Base-by-base conservation (phyloP, 2,113 vertebrate species). In the Salvelinus namaycush region DNA sequence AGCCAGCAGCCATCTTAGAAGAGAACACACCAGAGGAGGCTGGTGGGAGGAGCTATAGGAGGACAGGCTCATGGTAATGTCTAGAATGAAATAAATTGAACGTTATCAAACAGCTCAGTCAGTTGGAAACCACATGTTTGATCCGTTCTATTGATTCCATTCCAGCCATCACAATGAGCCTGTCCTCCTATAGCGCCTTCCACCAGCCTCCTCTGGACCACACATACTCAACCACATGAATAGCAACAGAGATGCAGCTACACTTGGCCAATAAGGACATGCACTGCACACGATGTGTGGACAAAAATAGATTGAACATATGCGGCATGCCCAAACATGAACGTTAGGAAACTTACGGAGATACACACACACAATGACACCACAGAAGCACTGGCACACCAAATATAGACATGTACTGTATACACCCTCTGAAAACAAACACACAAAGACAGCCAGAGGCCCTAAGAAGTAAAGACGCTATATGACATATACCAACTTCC, bases 401-500 rank as follows among this genome's bases (percentile, higher is more conserved):
- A 84, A 67, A 80, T 76, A 84, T 66, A 81, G 81, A 87, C 79
- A 68, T 78, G 75, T 64, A 82, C 26, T 79, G 22, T 12, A 44
- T 39, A 67, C 62, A 67, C 74, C 57, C 70, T 83, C 81, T 31
- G 85, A 75, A 7, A 57, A 75, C 83, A 81, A 79, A 79, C 83
- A 87, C 85, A 84, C 81, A 70, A 39, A 83, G 73, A 83, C 73
- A 87, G 68, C 89, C 87, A 68, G 73, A 84, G 84, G 85, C 85
- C 85, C 62, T 14, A 12, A 79, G 81, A 88, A 89, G 76, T 87
- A 16, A 88, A 92, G 79, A 34, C 3, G 76, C 59, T 49, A 73
- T 81, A 76, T 77, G 79, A 11, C 76, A 59, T 73, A 82, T 29
- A n/a, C 67, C 57, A 75, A 83, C 60, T 3, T 18, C 51, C 14